These are phyloP conservation scores for Lepidocolaptes lacrymiger DNA, from an alignment of 2,797 vertebrate genomes.

Conservation along the genomic window DNA sequence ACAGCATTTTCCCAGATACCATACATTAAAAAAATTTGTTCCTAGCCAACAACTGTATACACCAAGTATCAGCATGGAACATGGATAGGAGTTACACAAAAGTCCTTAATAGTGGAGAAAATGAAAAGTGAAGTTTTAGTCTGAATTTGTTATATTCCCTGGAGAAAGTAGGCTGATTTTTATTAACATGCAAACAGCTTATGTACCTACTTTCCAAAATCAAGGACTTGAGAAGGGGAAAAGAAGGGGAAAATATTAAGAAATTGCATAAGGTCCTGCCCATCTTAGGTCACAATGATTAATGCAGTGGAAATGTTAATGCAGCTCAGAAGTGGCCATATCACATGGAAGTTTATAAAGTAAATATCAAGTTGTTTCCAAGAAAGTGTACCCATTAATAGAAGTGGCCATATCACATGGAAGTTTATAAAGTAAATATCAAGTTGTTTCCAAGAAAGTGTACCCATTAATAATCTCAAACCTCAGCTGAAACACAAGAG, in stretches of 20 bases:
- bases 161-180: not conserved
- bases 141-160: not conserved
- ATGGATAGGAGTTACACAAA: not conserved
- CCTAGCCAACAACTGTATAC: not conserved
- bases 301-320: conserved; percentile 31
- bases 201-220: not conserved
- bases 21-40: not conserved
- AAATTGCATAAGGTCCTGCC: not conserved
- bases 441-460: conserved; percentile 1
- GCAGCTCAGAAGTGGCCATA: conserved; percentile 2
- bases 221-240: not conserved
- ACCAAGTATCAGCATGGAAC: not conserved
- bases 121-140: not conserved
- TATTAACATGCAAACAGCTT: not conserved
- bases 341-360: conserved; percentile 4
- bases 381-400: conserved; percentile 12
- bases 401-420: not conserved
- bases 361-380: conserved; percentile 2
- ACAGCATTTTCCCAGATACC: not conserved
- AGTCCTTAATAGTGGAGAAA: not conserved
- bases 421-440: not conserved
- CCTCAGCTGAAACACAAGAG: not conserved
- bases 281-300: conserved; percentile 4
- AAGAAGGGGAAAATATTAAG: not conserved
- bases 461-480: conserved; percentile 14